Base-by-base conservation (phyloP, 2,113 vertebrate species). In the Addax nasomaculatus region DNA sequence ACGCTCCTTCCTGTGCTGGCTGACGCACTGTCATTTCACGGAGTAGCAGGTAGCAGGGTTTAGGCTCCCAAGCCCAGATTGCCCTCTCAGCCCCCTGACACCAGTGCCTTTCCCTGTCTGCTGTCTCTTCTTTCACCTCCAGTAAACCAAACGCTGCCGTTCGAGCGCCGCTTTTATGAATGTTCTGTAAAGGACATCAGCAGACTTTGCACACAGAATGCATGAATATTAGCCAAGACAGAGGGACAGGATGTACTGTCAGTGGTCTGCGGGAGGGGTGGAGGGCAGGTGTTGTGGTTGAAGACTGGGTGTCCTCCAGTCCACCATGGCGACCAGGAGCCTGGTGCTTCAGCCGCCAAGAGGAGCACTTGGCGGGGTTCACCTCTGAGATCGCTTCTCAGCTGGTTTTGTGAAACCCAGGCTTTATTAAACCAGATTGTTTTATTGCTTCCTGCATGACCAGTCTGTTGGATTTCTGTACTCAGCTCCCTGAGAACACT, bases 401-500 rank as follows among this genome's bases (percentile, higher is more conserved):
- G 17, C 51, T 30, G 25, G 10, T 85, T 64, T 51, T 89, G 81
- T 51, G 84, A 73, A 95, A 55, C 53, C 47, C 25, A 2, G 17
- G 49, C 89, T 89, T 94, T 60, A 39, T 73, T 17, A 73, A 73
- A 36, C 51, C 27, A 9, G n/a, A 53, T 89, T 70, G 85, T 58
- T 81, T 85, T 96, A 95, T 89, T 87, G 29, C 94, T 95, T 93
- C 84, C 92, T 92, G 62, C 76, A 87, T 95, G 90, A 85, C 80
- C 95, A 0, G 7, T 93, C 94, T 92, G 85, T 97, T 67, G 76
- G 79, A 89, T 51, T 33, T 0, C 95, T 94, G n/a, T 25, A 62
- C 58, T 51, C 14, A 7, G 47, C 39, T 85, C 51, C 93, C 51
- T 5, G 19, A 90, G 73, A 94, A 62, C 55, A 16, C 43, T 93